Evolutionary conservation across 2,113 vertebrate genomes (phyloP).

Genomic region (Promerops cafer): DNA sequence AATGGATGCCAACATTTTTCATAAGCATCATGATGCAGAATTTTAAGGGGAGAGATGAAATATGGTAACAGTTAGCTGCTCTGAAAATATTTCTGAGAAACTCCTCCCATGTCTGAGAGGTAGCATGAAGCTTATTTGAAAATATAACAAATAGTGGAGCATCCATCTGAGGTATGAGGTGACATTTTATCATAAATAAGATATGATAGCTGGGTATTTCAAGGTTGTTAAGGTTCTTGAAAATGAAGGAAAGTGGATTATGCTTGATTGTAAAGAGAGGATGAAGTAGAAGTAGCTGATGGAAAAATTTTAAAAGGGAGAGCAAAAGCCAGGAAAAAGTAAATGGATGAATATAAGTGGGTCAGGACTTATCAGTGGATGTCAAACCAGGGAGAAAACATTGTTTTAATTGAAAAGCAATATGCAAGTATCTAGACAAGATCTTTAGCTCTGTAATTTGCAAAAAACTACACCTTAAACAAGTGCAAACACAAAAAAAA

Average conservation of each 20-base stretch:
- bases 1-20: background rate
- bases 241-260: background rate
- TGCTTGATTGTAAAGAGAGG: background rate
- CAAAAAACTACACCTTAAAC: background rate
- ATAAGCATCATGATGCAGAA: background rate
- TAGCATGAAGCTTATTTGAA: background rate
- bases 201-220: background rate
- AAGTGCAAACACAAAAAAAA: background rate
- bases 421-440: background rate
- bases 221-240: background rate
- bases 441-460: background rate
- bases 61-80: background rate
- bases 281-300: background rate
- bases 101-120: background rate
- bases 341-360: background rate
- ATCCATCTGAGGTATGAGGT: background rate
- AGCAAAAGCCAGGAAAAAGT: background rate
- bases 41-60: background rate
- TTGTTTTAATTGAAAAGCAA: background rate
- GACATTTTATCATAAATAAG: conserved; percentile 7
- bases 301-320: background rate
- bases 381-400: background rate
- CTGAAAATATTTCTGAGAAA: conserved; percentile 12
- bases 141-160: background rate
- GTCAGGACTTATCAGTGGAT: background rate